phyloP scores from a whole-genome alignment of 2,797 vertebrate species.

The Petrocephalus schoutedeni region DNA sequence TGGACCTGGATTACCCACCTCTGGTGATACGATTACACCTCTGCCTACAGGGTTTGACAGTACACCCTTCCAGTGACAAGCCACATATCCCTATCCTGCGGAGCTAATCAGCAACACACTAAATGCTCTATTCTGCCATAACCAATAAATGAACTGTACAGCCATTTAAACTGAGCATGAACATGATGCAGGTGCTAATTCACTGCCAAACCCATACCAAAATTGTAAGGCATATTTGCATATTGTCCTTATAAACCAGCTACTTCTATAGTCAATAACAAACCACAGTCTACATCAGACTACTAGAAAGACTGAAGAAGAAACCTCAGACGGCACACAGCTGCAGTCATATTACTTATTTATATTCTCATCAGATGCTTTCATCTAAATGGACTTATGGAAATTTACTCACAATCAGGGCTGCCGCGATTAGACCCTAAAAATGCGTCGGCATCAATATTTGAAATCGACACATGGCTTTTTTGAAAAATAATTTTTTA shows the following conservation, averaged over 20 bases:
- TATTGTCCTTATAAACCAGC: background rate
- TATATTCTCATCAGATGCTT: conserved; percentile 8
- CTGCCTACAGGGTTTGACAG: background rate
- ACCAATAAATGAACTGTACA: background rate
- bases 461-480: too few species aligned
- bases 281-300: background rate
- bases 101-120: background rate
- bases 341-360: background rate
- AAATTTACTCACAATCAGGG: background rate
- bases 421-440: too few species aligned
- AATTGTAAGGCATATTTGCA: background rate
- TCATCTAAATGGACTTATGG: background rate
- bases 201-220: background rate
- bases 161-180: background rate
- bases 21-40: background rate
- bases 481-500: too few species aligned
- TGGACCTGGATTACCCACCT: too few species aligned
- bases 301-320: background rate
- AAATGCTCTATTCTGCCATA: background rate
- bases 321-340: background rate
- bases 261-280: background rate
- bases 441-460: too few species aligned
- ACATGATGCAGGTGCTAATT: background rate
- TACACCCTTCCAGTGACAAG: background rate
- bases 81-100: background rate